phyloP scores from a whole-genome alignment of 2,888 invertebrate species.

The Mythimna vitellina region DNA sequence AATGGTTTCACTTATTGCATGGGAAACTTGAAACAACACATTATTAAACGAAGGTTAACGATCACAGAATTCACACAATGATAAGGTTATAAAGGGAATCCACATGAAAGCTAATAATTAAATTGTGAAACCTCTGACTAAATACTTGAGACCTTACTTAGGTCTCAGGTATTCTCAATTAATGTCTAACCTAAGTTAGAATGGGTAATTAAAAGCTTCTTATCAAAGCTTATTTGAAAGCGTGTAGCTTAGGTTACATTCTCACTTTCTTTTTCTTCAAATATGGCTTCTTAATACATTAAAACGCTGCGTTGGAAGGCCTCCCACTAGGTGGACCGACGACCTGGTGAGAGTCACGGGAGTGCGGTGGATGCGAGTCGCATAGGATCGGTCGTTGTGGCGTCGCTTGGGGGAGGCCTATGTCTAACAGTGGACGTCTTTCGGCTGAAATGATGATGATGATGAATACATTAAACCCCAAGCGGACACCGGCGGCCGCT shows the following conservation, averaged over 20 bases:
- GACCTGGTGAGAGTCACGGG: too few species aligned
- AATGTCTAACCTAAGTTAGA: constrained; percentile 11
- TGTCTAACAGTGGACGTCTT: too few species aligned
- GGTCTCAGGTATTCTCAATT: constrained; percentile 19
- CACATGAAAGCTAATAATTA: constrained; percentile 30
- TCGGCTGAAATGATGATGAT: too few species aligned
- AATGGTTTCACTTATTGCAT: neutral
- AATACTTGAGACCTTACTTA: constrained; percentile 23
- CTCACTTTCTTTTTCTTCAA: neutral
- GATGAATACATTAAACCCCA: too few species aligned
- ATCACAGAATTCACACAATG: constrained; percentile 12
- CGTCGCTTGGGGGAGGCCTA: too few species aligned
- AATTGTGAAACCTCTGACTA: constrained; percentile 14
- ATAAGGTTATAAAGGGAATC: constrained; percentile 16
- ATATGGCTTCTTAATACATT: constrained; percentile 1
- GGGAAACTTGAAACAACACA: neutral
- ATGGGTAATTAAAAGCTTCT: constrained; percentile 13
- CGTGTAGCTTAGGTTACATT: neutral
- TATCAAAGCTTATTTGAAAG: constrained; percentile 3
- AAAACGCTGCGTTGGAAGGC: too few species aligned
- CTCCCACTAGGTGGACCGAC: too few species aligned
- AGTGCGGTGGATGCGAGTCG: too few species aligned
- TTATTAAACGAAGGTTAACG: constrained; percentile 2
- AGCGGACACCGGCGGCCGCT: too few species aligned
- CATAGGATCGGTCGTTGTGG: too few species aligned